Base-by-base conservation (phyloP, 2,113 vertebrate genomes). In the Lepidothrix coronata region DNA sequence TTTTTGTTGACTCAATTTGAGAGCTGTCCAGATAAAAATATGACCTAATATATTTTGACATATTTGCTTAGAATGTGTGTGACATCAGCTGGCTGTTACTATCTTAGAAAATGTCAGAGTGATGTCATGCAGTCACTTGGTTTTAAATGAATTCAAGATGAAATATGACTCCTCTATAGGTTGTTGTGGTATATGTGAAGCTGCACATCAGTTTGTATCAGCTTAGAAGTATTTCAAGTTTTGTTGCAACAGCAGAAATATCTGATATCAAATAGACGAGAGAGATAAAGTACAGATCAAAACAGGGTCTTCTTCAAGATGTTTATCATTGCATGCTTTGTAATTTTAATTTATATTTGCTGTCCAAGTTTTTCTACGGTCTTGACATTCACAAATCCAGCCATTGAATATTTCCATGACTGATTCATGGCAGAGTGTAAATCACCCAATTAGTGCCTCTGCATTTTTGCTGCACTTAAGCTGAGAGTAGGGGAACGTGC, bases 91-190 rank as follows among this genome's bases (percentile, higher is more conserved):
- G 14, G 52, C 87, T 82, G 66, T 12, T 63, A 2, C 73, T 89
- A 0, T 89, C 87, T 27, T 6, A 73, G 81, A 74, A 39, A 68
- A 88, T 79, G 80, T 68, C 87, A 76, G 81, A 35, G 88, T 94
- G 94, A 97, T 91, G 93, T 97, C 95, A 95, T 51, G 87, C 73
- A 85, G 48, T 16, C 25, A 2, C 71, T 82, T 73, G 48, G 31
- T 68, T 91, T 76, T 16, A 78, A 82, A 85, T 85, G 76, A 95
- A 85, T 94, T 92, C 59, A 85, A 87, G 88, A 84, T 86, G 86
- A 93, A 74, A 35, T 66, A 17, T 1, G 23, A 28, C 52, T 66
- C 28, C 44, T 93, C 58, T 65, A 31, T 3, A 61, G 81, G 62
- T 9, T 63, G 79, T 61, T 63, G 48, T 35, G 71, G 48, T 6